phyloP scores from a whole-genome alignment of 2,888 invertebrate species.

The Campoplex capitator region DNA sequence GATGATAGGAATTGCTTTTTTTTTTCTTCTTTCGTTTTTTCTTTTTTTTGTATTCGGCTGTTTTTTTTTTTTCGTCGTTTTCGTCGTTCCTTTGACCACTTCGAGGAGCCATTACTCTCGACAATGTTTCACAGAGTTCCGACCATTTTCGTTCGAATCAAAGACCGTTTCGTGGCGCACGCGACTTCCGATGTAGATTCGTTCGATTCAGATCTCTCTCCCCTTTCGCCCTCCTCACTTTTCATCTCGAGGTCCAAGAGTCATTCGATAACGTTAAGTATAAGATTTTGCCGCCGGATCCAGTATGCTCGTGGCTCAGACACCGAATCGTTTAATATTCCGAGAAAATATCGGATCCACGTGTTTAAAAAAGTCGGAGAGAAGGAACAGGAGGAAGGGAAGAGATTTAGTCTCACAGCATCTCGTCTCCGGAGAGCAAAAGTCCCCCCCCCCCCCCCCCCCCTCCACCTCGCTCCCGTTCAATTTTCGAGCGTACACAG shows the following conservation, averaged over 20 bases:
- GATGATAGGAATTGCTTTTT: constrained; percentile 46
- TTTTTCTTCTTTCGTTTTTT: constrained; percentile 21
- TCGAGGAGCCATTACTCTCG: constrained; percentile 35
- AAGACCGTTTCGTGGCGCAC: background rate
- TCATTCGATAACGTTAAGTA: constrained; percentile 62
- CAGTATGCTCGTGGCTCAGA: constrained; percentile 15
- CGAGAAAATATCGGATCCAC: constrained; percentile 50
- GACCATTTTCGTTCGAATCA: constrained; percentile 4
- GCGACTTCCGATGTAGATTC: constrained; percentile 3
- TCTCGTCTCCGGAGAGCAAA: constrained; percentile 14
- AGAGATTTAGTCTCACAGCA: constrained; percentile 21
- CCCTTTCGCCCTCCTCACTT: background rate
- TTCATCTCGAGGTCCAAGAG: constrained; percentile 26
- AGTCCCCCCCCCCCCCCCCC: background rate
- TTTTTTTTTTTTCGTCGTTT: background rate
- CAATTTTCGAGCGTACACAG: constrained; percentile 47
- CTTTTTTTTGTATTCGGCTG: background rate
- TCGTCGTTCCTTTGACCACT: constrained; percentile 23
- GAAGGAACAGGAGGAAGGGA: background rate
- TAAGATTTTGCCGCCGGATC: constrained; percentile 48
- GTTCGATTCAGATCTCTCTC: background rate
- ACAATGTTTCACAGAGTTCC: constrained; percentile 10
- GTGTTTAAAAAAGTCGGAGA: constrained; percentile 18
- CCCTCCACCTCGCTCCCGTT: background rate
- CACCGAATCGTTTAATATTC: constrained; percentile 41